Conservation (phyloP, 2,113 vertebrate species). For the Puma concolor region DNA sequence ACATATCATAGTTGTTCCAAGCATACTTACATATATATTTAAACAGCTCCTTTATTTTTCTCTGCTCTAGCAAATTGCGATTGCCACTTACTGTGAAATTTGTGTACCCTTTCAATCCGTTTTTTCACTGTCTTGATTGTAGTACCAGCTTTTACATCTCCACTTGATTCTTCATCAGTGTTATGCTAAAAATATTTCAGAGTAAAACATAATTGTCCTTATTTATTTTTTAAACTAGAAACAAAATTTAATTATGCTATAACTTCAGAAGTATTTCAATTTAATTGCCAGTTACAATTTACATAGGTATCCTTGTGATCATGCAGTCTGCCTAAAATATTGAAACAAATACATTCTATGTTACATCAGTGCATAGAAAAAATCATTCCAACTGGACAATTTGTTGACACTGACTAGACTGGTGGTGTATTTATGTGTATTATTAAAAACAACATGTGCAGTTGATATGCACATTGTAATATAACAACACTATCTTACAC, state of each 20-base stretch:
- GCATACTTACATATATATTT: background rate
- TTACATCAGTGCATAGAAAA: background rate
- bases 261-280: background rate
- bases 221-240: background rate
- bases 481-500: background rate
- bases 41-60: background rate
- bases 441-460: background rate
- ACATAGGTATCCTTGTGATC: background rate
- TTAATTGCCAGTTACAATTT: background rate
- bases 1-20: background rate
- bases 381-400: background rate
- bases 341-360: background rate
- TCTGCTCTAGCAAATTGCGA: background rate
- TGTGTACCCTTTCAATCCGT: background rate
- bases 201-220: background rate
- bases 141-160: background rate
- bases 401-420: background rate
- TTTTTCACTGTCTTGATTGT: background rate
- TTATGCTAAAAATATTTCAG: background rate
- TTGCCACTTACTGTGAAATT: background rate
- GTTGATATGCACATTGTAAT: background rate
- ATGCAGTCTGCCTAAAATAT: background rate
- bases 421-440: background rate
- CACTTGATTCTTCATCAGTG: background rate
- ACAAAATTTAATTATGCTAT: background rate